These are phyloP conservation scores for Macaca fascicularis DNA, from an alignment of 2,113 vertebrate genomes.

Conservation along the genomic window T2T-MFA8v1.1 NC_088393.1:5897001-5897500, in stretches of 20 bases:
- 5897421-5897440: not conserved
- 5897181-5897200: no score
- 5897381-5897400: not conserved
- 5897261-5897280: not conserved
- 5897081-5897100: not conserved
- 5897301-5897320: not conserved
- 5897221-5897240: not conserved
- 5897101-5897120: no score
- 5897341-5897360: no score
- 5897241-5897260: no score
- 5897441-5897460: not conserved
- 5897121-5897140: not conserved
- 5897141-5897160: not conserved
- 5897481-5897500: not conserved
- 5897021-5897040: not conserved
- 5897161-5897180: not conserved
- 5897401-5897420: not conserved
- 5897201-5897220: not conserved
- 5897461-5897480: not conserved
- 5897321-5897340: not conserved
- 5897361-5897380: not conserved
- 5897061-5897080: not conserved
- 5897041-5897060: not conserved
- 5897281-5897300: not conserved
- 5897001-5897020: not conserved